These are phyloP conservation scores for Andrena marginata DNA, from an alignment of 2,888 invertebrate genomes.

Conservation along the genomic window DNA sequence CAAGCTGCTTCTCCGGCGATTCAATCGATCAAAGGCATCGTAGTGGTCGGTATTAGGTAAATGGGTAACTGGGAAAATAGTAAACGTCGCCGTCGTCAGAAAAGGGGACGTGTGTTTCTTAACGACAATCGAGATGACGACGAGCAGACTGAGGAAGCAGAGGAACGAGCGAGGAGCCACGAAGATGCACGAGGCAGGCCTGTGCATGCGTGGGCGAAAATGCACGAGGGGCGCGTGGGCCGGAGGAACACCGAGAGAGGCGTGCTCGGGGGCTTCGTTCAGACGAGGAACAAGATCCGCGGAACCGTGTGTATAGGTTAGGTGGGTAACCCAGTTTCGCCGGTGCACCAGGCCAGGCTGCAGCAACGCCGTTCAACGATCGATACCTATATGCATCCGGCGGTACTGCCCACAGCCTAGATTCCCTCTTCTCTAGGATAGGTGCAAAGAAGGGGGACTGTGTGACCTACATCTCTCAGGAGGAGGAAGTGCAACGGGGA, in stretches of 20 bases:
- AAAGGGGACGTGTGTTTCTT: constrained; percentile 13
- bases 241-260: constrained; percentile 53
- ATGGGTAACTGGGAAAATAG: constrained; percentile 1
- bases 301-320: constrained; percentile 69
- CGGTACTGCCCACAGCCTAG: constrained; percentile 73
- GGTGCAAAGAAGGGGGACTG: constrained; percentile 68
- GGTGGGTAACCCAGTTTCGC: constrained; percentile 81
- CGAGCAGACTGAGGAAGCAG: constrained; percentile 24
- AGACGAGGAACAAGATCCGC: constrained; percentile 59
- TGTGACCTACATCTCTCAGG: constrained; percentile 61
- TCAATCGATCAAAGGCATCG: not conserved
- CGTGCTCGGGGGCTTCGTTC: constrained; percentile 45
- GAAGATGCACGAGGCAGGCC: constrained; percentile 41
- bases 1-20: not conserved
- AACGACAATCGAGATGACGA: constrained; percentile 31
- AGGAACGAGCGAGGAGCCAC: constrained; percentile 47
- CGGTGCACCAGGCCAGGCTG: constrained; percentile 78
- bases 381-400: constrained; percentile 78
- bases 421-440: constrained; percentile 78
- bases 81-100: not conserved
- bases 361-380: constrained; percentile 69
- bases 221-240: constrained; percentile 65
- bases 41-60: not conserved
- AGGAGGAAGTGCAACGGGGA: constrained; percentile 30
- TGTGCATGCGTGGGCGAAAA: constrained; percentile 53